Evolutionary conservation across 2,113 vertebrate species (phyloP).

Genomic region (Brachyistius frenatus): DNA sequence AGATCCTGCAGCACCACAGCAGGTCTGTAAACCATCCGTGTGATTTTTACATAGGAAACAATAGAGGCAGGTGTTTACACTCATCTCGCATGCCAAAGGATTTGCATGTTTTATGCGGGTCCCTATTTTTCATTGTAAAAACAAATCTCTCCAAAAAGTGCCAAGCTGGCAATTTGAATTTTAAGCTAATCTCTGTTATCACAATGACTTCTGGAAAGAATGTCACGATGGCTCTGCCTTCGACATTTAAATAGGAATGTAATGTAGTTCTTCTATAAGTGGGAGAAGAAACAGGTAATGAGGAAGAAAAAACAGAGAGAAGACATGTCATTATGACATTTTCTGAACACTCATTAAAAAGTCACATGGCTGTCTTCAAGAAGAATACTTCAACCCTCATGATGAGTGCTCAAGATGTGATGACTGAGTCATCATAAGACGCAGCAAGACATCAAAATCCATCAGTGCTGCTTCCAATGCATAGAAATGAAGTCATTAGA

Average conservation of each 20-base stretch:
- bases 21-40: not conserved
- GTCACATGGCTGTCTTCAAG: slow-evolving; percentile 25
- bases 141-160: not conserved
- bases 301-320: not conserved
- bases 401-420: slow-evolving; percentile 24
- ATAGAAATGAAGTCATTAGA: slow-evolving; percentile 76
- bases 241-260: not conserved
- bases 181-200: not conserved
- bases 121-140: not conserved
- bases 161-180: slow-evolving; percentile 4
- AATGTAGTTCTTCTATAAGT: not conserved
- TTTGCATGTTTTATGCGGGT: not conserved
- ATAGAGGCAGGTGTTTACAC: not conserved
- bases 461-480: slow-evolving; percentile 48
- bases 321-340: slow-evolving; percentile 9
- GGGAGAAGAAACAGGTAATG: not conserved
- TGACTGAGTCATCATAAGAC: slow-evolving; percentile 53
- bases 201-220: not conserved
- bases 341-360: slow-evolving; percentile 27
- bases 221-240: not conserved
- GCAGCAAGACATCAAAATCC: slow-evolving; percentile 44
- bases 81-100: too few relatives aligned
- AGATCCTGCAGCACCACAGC: not conserved
- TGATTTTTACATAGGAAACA: not conserved
- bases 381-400: slow-evolving; percentile 16